A percentile compares a stretch with the other conserved stretches of the same genome.
Evolutionary conservation across 2,888 invertebrate species (phyloP).

Genomic region (Boloria euphrosyne): DNA sequence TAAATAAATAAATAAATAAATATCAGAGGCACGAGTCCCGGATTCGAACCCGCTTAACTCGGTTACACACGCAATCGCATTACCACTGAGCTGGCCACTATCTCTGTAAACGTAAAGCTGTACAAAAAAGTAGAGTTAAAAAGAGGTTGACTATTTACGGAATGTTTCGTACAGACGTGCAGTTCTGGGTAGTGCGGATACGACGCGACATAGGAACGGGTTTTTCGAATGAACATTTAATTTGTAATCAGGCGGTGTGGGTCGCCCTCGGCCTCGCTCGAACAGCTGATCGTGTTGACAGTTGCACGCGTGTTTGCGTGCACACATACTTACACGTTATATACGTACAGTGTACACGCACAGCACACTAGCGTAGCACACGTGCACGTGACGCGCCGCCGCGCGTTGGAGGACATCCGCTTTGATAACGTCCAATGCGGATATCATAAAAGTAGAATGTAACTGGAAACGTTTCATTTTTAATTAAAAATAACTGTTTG

Average conservation of each 20-base stretch:
- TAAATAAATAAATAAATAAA: no score
- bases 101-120: no score
- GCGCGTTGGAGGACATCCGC: slow-evolving; percentile 5
- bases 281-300: slow-evolving; percentile 23
- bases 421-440: slow-evolving; percentile 4
- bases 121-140: neutral
- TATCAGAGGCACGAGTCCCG: no score
- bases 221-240: slow-evolving; percentile 14
- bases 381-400: neutral
- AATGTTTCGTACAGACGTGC: neutral
- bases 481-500: slow-evolving; percentile 7
- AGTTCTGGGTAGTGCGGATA: neutral
- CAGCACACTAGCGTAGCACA: neutral
- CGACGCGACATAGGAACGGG: neutral
- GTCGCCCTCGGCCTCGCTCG: slow-evolving; percentile 1
- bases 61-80: no score
- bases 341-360: neutral
- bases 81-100: no score
- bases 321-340: neutral
- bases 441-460: neutral
- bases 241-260: slow-evolving; percentile 12
- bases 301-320: neutral
- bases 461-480: slow-evolving; percentile 2
- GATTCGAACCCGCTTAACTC: no score
- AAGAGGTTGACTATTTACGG: neutral